Evolutionary conservation across 2,888 invertebrate species (phyloP), one percentile per base, ranked within the genome.

Genomic region (Drosophila kuntzei): DNA sequence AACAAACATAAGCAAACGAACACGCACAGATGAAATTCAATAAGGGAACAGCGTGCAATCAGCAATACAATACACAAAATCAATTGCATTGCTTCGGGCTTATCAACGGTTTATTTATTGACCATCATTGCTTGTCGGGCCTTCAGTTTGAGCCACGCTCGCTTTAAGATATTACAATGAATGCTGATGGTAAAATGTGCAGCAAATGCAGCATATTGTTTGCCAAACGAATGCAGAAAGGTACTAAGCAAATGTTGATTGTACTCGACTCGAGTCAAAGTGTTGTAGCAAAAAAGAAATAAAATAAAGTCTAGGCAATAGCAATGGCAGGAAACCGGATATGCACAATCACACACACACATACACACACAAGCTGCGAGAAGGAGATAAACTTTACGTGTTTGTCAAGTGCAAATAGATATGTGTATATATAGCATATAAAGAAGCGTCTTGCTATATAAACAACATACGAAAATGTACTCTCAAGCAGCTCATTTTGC

Each of bases 101-200:
- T 89, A 83, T 83, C 89, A 89, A 84, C 69, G 89, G 68, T 66
- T 89, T 83, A 84, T 84, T 89, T 83, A 84, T 83, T 83, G 82
- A 73, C 60, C 82, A 78, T 60, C 75, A 71, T 53, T 34, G 47
- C 49, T 54, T 49, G 25, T 20, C 46, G 36, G 37, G 22, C 11
- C 32, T 16, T 25, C 14, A 14, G n/a, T 18, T 29, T 8, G 32
- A 3, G 20, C 18, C 34, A 46, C 25, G 25, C 8, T 46, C 34
- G 41, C 70, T 84, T 70, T 78, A 87, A 84, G 85, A 53, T 29
- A 55, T 41, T 55, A 55, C 67, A 72, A 66, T 58, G 57, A 51
- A 49, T 46, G 39, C 74, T 58, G 66, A 62, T 50, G 70, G 67
- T 65, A 65, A 65, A 66, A 63, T 71, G 71, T 50, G 63, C 79